Conservation (phyloP, 1,140 invertebrate species). For the Drosophila elegans region DNA sequence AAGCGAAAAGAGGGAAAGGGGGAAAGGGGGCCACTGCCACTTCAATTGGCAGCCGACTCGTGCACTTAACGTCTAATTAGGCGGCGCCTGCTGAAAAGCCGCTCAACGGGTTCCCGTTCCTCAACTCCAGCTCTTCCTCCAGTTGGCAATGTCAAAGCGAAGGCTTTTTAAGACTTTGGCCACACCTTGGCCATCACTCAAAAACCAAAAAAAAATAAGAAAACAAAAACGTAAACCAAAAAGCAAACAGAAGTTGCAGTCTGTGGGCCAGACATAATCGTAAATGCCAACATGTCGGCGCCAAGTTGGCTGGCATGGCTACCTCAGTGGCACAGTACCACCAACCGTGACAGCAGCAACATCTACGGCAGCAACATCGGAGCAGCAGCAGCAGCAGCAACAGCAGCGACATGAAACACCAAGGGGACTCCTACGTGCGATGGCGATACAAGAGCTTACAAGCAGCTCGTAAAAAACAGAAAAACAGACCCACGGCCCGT, state of each 20-base stretch:
- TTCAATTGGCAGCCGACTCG: conserved; percentile 55
- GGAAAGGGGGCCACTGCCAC: not conserved
- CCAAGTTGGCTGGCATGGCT: conserved; percentile 68
- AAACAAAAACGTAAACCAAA: conserved; percentile 12
- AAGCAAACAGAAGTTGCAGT: conserved; percentile 14
- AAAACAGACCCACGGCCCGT: conserved; percentile 58
- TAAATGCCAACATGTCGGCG: conserved; percentile 68
- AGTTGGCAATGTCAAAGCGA: conserved; percentile 61
- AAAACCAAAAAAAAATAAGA: conserved; percentile 34
- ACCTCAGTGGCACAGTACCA: conserved; percentile 70
- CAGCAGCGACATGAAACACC: conserved; percentile 28
- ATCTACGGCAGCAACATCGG: conserved; percentile 15
- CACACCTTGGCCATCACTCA: conserved; percentile 70
- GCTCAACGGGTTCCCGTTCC: conserved; percentile 57
- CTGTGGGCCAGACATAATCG: conserved; percentile 48
- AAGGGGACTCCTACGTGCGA: conserved; percentile 73
- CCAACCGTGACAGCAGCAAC: conserved; percentile 69
- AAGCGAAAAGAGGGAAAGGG: not conserved
- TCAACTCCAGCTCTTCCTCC: not conserved
- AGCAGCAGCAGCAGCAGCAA: conserved; percentile 3
- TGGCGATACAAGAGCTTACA: conserved; percentile 74
- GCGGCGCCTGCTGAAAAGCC: conserved; percentile 67
- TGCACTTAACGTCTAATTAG: conserved; percentile 78
- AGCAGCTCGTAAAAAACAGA: conserved; percentile 64
- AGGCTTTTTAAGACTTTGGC: conserved; percentile 43